A percentile compares a stretch with the other conserved stretches of the same genome.
Conservation (phyloP, 2,888 invertebrate genomes). For the Hipparchia semele region DNA sequence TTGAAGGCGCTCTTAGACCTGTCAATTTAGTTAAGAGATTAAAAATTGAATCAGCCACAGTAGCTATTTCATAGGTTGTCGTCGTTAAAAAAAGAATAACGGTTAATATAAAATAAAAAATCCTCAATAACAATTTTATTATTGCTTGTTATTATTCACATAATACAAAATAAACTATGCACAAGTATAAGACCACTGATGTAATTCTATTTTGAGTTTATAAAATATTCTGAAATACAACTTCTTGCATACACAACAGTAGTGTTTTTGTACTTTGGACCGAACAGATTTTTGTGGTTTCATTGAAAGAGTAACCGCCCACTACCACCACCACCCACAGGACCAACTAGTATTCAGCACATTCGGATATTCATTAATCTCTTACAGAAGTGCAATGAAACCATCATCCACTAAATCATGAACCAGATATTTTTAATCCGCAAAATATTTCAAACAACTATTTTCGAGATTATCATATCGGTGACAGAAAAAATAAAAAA, state of each 20-base stretch:
- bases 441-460: too few relatives aligned
- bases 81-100: not conserved
- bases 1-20: too few relatives aligned
- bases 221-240: conserved; percentile 71
- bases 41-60: too few relatives aligned
- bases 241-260: conserved; percentile 54
- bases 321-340: not conserved
- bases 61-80: not conserved
- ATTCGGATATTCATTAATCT: not conserved
- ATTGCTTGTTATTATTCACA: conserved; percentile 87
- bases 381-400: not conserved
- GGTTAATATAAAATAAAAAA: conserved; percentile 49
- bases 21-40: too few relatives aligned
- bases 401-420: not conserved
- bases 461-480: too few relatives aligned
- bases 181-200: conserved; percentile 82
- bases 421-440: too few relatives aligned
- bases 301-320: not conserved
- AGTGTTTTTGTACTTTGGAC: conserved; percentile 36
- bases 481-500: too few relatives aligned
- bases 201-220: conserved; percentile 66
- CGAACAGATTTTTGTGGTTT: conserved; percentile 26
- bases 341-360: not conserved
- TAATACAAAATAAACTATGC: conserved; percentile 88
- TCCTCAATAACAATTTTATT: conserved; percentile 84